Base-by-base conservation (phyloP, 1,140 invertebrate genomes). In the Trichonephila clavipes region DNA sequence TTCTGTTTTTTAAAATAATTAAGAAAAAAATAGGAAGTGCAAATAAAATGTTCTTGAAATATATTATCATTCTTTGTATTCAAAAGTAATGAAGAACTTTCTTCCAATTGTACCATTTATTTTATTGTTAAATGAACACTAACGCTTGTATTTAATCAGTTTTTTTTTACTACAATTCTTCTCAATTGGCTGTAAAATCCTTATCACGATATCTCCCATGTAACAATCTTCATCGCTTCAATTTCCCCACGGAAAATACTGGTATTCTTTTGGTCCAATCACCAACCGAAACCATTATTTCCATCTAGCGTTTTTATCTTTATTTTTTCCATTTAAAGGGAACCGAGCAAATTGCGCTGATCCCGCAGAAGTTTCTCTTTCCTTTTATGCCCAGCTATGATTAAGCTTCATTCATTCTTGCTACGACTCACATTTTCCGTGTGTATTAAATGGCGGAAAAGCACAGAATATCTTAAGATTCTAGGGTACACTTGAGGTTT, bases 361-460 rank as follows among this genome's bases (percentile, higher is more conserved):
- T 77, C 72, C 28, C 6, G 72, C 72, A 77, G 34, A 77, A 77
- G 28, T 77, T 77, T 77, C 72, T 34, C 72, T 18, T 51, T 10
- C 72, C 24, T 34, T 40, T 19, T 18, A 40, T 14, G 72, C 72
- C 24, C 34, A 19, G 72, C 72, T 28, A 40, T 77, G 72, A 77
- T 77, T 77, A 77, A 77, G 72, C 72, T 77, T 18, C 72, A 77
- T 77, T 77, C 72, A 77, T 77, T 77, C 72, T 77, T 40, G 34
- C 72, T 34, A 34, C 28, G 72, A 77, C 72, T 28, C 28, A 40
- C 72, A 34, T 40, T 77, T 77, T 77, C 28, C 72, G 18, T 18
- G 28, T 18, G 72, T 77, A 77, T 77, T 77, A 77, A 77, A 77
- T 40, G 72, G 14, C 28, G 16, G 28, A 3, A 14, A 8, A 24